Conservation (phyloP, 2,113 vertebrate genomes). For the Xyliphius kryptos region DNA sequence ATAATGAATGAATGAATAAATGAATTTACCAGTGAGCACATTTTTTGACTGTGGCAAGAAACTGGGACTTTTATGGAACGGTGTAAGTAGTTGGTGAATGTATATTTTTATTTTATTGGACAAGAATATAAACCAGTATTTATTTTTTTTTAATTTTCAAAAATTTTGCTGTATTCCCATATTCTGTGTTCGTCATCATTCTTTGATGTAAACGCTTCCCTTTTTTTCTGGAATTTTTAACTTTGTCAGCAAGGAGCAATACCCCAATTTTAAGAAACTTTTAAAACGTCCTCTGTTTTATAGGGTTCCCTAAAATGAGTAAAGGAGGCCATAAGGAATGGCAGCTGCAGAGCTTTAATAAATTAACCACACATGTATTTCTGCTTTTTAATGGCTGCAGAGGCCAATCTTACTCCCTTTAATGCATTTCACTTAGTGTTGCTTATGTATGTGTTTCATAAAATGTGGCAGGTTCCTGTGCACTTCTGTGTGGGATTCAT, state of each 20-base stretch:
- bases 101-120: too few species aligned
- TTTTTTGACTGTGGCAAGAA: too few species aligned
- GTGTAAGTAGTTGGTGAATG: too few species aligned
- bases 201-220: too few species aligned
- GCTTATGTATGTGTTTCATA: slow-evolving; percentile 63
- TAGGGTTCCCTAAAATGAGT: slow-evolving; percentile 30
- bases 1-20: too few species aligned
- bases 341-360: slow-evolving; percentile 55
- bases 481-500: slow-evolving; percentile 51
- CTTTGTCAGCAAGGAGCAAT: slow-evolving; percentile 51
- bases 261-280: slow-evolving; percentile 30
- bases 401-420: slow-evolving; percentile 59
- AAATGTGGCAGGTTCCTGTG: slow-evolving; percentile 58
- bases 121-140: too few species aligned
- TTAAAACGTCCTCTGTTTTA: slow-evolving; percentile 26
- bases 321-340: slow-evolving; percentile 58
- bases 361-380: slow-evolving; percentile 61
- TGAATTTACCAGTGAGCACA: too few species aligned
- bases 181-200: too few species aligned
- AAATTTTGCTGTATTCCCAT: too few species aligned
- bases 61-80: too few species aligned
- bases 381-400: slow-evolving; percentile 62
- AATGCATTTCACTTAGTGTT: slow-evolving; percentile 64
- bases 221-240: slow-evolving; percentile 32
- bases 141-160: too few species aligned